Evolutionary conservation across 2,888 invertebrate genomes (phyloP), one percentile per base, ranked within the genome.

Genomic region (Dysmachus trigonus): DNA sequence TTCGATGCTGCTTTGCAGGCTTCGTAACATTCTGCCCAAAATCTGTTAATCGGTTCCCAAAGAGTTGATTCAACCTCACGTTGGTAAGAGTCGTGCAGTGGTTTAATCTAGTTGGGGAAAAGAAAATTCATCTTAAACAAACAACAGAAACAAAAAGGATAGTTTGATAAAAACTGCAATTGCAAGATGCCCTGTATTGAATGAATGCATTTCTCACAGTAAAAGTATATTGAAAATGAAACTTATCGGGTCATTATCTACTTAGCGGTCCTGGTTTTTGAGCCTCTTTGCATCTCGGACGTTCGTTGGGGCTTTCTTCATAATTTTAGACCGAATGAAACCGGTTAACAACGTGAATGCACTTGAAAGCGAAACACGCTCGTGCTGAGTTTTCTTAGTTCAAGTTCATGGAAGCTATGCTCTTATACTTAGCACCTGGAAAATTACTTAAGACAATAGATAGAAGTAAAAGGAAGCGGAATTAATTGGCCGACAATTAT

Each of bases 11-110:
- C 90, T 91, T 94, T 94, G 89, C 94, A 93, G 0, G 93, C 93
- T 89, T 95, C 94, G 88, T 94, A 94, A 89, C 94, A 94, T 88
- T 94, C 93, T 18, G 93, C 93, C 94, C 94, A 94, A 90, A 93
- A 94, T 7, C 92, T 92, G 89, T 94, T 93, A 89, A 94, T 93
- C 6, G 93, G 92, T 89, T 93, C 93, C 89, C 93, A 93, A 51
- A 93, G 90, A 86, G 92, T 92, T 73, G 92, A 91, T 88, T 93
- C 93, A 79, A 93, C 92, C 88, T 93, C 93, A 53, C 93, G 92
- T 86, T 93, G 92, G 89, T 94, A 94, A 76, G 92, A 92, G 87
- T 93, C 93, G 89, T 93, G 93, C 77, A 94, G 92, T 0, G 94
- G 94, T 87, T 92, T 92, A 13, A 94, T 92, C 94, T 94, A 89